Conservation (phyloP, 2,113 vertebrate species). For the Aix galericulata region DNA sequence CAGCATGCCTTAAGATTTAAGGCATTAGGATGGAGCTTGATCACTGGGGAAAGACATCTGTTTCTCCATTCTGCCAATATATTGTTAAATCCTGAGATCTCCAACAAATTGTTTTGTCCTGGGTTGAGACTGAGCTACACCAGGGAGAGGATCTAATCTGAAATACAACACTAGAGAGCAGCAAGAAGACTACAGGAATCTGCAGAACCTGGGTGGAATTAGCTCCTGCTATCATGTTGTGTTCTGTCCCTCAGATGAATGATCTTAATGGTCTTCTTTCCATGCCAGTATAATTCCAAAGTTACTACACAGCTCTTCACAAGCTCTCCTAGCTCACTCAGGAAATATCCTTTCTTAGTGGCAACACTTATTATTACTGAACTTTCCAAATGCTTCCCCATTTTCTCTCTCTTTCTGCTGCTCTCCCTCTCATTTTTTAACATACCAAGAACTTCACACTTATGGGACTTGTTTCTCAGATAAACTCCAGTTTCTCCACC, state of each 20-base stretch:
- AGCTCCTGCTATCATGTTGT: neutral
- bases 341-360: neutral
- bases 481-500: neutral
- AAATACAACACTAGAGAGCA: neutral
- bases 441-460: neutral
- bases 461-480: slow-evolving; percentile 30
- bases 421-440: slow-evolving; percentile 7
- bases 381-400: neutral
- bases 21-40: neutral
- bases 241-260: neutral
- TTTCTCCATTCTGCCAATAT: neutral
- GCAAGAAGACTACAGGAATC: neutral
- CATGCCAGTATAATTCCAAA: neutral
- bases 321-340: neutral
- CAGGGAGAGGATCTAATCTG: neutral
- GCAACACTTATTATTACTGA: neutral
- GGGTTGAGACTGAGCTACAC: neutral
- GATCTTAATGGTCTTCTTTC: neutral
- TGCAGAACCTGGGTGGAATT: neutral
- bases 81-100: neutral
- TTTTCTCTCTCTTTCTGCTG: neutral
- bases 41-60: neutral
- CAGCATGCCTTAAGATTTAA: neutral
- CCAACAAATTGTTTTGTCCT: neutral
- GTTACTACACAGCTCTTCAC: neutral